These are phyloP conservation scores for Gerris lacustris DNA, from an alignment of 2,888 invertebrate genomes.

Conservation along the genomic window DNA sequence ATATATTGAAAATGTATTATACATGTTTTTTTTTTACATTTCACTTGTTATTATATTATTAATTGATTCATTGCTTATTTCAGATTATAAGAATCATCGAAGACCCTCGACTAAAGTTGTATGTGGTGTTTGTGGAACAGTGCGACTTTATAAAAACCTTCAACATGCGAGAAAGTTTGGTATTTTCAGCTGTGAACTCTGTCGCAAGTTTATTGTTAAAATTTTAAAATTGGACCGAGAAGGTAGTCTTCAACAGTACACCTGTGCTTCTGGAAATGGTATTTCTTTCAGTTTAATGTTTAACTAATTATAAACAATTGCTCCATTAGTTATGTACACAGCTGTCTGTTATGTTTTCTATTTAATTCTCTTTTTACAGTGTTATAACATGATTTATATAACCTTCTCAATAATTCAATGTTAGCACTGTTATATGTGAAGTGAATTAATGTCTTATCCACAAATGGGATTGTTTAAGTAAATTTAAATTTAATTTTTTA, in stretches of 20 bases:
- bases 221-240: conserved; percentile 46
- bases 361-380: too few species aligned
- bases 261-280: conserved; percentile 33
- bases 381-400: too few species aligned
- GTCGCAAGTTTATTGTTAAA: conserved; percentile 74
- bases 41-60: conserved; percentile 8
- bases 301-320: too few species aligned
- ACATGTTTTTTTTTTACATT: conserved; percentile 18
- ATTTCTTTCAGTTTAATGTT: too few species aligned
- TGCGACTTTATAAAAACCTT: conserved; percentile 60
- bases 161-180: conserved; percentile 73
- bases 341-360: too few species aligned
- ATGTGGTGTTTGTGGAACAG: conserved; percentile 68
- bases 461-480: too few species aligned
- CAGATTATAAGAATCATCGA: conserved; percentile 15
- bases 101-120: conserved; percentile 39
- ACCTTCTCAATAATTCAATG: too few species aligned
- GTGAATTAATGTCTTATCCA: too few species aligned
- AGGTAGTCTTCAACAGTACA: conserved; percentile 11
- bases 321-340: too few species aligned
- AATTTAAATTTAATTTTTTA: too few species aligned
- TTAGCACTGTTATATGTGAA: too few species aligned
- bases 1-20: too few species aligned
- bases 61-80: conserved; percentile 1
- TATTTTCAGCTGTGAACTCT: conserved; percentile 71